Conservation (phyloP, 2,888 invertebrate species). For the Aphodius sticticus region DNA sequence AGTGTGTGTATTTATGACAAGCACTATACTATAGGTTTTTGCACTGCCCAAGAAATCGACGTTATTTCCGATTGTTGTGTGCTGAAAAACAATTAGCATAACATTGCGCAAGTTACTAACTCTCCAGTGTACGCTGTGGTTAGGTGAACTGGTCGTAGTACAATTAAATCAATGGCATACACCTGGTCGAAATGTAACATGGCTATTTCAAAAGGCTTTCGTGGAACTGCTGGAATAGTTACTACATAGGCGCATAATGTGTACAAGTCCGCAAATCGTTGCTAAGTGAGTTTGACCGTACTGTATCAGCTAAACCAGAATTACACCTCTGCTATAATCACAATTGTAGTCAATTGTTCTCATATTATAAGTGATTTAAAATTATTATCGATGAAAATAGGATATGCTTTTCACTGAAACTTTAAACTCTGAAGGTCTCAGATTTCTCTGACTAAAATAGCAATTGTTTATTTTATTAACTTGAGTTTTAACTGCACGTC, state of each 20-base stretch:
- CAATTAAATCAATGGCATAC: slow-evolving; percentile 20
- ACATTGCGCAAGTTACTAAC: not conserved
- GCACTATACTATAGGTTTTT: not conserved
- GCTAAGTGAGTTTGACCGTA: not conserved
- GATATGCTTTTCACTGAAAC: no score
- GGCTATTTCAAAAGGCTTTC: slow-evolving; percentile 11
- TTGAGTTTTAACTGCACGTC: no score
- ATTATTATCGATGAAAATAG: no score
- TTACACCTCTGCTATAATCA: not conserved
- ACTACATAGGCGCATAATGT: not conserved
- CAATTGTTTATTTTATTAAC: no score
- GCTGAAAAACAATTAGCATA: not conserved
- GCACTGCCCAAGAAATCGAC: not conserved
- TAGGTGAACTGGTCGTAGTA: slow-evolving; percentile 9
- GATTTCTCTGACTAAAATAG: no score
- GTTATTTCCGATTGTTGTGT: not conserved
- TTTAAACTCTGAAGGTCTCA: no score
- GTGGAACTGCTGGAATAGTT: slow-evolving; percentile 15
- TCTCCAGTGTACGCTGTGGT: not conserved
- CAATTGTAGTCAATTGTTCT: not conserved
- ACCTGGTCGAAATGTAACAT: slow-evolving; percentile 20
- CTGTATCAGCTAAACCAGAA: not conserved
- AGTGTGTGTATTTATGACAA: not conserved
- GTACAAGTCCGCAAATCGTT: not conserved
- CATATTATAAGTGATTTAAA: no score